Conservation (phyloP, 1,140 invertebrate genomes). For the Ooceraea biroi region DNA sequence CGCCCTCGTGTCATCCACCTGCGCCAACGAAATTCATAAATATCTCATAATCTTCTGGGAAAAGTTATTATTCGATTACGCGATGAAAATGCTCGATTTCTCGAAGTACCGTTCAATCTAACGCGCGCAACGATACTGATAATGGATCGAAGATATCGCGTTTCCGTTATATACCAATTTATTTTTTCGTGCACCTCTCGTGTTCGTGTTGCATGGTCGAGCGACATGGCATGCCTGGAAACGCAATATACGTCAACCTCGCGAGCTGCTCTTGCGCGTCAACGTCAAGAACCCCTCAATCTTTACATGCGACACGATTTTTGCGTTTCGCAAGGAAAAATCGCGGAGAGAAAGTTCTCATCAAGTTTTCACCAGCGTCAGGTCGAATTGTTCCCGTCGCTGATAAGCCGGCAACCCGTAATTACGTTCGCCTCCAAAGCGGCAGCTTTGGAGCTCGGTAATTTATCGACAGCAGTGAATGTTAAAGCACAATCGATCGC, state of each 20-base stretch:
- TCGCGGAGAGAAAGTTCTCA: not conserved
- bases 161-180: not conserved
- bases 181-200: not conserved
- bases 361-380: no score
- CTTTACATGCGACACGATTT: not conserved
- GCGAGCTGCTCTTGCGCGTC: slow-evolving; percentile 35
- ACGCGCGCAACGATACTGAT: not conserved
- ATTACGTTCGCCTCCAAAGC: slow-evolving; percentile 30
- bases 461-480: slow-evolving; percentile 31
- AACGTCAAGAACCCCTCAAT: not conserved
- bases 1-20: no score
- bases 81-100: not conserved
- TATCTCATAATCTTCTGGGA: no score
- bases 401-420: slow-evolving; percentile 17
- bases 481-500: not conserved
- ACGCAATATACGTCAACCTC: slow-evolving; percentile 33
- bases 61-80: not conserved
- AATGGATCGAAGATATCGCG: not conserved
- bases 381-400: not conserved
- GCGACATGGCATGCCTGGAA: slow-evolving; percentile 44
- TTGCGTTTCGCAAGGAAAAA: not conserved
- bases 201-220: slow-evolving; percentile 24
- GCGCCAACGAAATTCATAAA: no score
- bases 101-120: slow-evolving; percentile 5
- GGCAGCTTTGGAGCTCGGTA: slow-evolving; percentile 7